Conservation (phyloP, 2,888 invertebrate species). For the Agriotes lineatus region DNA sequence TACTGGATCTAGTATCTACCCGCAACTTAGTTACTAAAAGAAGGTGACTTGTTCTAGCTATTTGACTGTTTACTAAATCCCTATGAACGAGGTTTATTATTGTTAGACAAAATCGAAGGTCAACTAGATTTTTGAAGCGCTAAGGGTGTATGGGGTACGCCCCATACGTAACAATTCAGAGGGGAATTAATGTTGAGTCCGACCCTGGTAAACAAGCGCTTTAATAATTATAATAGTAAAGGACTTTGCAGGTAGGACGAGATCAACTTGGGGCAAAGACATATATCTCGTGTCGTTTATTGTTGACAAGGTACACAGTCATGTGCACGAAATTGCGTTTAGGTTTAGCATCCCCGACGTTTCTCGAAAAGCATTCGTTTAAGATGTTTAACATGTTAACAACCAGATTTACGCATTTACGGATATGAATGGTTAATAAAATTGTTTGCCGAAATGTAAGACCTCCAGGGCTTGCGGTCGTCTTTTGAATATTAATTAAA, state of each 20-base stretch:
- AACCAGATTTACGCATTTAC: slow-evolving; percentile 19
- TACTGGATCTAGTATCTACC: not conserved
- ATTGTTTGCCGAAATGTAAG: slow-evolving; percentile 19
- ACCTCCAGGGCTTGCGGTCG: not conserved
- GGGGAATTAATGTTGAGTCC: too few relatives aligned
- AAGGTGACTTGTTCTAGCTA: too few relatives aligned
- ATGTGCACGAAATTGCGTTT: slow-evolving; percentile 14
- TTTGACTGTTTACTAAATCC: too few relatives aligned
- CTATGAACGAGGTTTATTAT: too few relatives aligned
- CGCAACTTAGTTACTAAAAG: not conserved
- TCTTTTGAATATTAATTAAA: slow-evolving; percentile 17
- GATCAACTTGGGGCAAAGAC: slow-evolving; percentile 21
- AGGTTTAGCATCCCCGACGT: not conserved
- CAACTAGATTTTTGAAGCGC: too few relatives aligned
- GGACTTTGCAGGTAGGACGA: slow-evolving; percentile 12
- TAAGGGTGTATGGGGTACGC: too few relatives aligned
- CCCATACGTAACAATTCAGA: too few relatives aligned
- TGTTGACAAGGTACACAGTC: slow-evolving; percentile 18
- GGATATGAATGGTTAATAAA: slow-evolving; percentile 25
- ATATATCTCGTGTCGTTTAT: slow-evolving; percentile 11
- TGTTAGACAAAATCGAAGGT: too few relatives aligned
- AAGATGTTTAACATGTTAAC: slow-evolving; percentile 26
- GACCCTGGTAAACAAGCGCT: too few relatives aligned
- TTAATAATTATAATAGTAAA: slow-evolving; percentile 25
- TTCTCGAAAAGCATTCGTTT: slow-evolving; percentile 1